Conservation (phyloP, 2,113 vertebrate genomes). For the Pelecanus crispus region DNA sequence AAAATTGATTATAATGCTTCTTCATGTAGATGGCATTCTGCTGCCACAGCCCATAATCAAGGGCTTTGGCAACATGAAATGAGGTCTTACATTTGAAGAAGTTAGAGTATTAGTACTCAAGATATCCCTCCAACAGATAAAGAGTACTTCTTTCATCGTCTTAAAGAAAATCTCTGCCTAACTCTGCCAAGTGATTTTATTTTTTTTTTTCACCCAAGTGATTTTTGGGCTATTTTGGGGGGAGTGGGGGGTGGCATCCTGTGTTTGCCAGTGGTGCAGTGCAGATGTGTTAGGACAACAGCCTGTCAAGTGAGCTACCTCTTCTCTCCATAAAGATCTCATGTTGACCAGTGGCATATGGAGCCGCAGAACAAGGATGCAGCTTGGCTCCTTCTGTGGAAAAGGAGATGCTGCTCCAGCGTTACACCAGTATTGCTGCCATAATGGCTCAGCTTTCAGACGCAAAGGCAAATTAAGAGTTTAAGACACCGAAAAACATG, state of each 20-base stretch:
- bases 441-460: neutral
- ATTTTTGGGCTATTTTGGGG: neutral
- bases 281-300: neutral
- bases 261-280: too few relatives aligned
- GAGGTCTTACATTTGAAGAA: neutral
- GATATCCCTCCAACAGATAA: neutral
- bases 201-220: neutral
- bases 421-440: neutral
- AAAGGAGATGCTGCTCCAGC: neutral
- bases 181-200: neutral
- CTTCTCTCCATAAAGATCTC: neutral
- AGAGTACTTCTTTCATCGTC: neutral
- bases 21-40: neutral
- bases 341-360: neutral
- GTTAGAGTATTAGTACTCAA: neutral
- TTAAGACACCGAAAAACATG: neutral
- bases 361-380: neutral
- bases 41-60: neutral
- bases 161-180: neutral
- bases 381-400: neutral
- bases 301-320: neutral
- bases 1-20: neutral
- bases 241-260: accelerated
- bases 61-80: neutral
- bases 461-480: neutral